Evolutionary conservation across 2,888 invertebrate species (phyloP).

Genomic region (Papilio elwesi): DNA sequence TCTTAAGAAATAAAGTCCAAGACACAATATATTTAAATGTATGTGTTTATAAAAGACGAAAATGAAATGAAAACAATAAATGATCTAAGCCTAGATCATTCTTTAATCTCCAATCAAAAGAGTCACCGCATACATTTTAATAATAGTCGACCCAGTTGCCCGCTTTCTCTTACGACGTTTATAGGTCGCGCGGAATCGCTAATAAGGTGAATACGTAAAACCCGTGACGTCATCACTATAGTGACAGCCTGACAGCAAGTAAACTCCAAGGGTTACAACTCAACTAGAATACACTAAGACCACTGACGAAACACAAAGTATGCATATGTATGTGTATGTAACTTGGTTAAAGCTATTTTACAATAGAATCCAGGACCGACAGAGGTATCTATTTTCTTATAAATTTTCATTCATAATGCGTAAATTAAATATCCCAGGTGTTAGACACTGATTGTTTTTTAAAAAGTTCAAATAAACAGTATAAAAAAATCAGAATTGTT

Average conservation of each 20-base stretch:
- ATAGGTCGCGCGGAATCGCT: constrained; percentile 36
- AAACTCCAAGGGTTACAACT: neutral
- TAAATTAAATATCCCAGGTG: no score
- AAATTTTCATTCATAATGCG: no score
- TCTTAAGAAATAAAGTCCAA: no score
- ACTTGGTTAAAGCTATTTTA: no score
- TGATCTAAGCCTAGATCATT: constrained; percentile 12
- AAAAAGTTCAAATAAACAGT: no score
- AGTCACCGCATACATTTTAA: constrained; percentile 34
- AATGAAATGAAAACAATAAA: constrained; percentile 13
- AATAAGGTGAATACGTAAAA: constrained; percentile 29
- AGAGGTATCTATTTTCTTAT: no score
- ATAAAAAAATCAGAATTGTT: no score
- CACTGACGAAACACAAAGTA: neutral
- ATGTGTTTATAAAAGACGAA: neutral
- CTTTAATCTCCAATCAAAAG: constrained; percentile 35
- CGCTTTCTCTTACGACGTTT: constrained; percentile 36
- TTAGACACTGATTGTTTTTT: no score
- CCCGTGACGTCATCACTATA: constrained; percentile 12
- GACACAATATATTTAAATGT: neutral
- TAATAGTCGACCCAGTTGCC: constrained; percentile 37
- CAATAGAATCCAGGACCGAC: no score
- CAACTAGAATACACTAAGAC: neutral
- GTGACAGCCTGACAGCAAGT: neutral
- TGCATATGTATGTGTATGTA: no score